A percentile compares a stretch with the other conserved stretches of the same genome.
Evolutionary conservation across 2,888 invertebrate species (phyloP).

Genomic region (Psococerastis gibbosa): DNA sequence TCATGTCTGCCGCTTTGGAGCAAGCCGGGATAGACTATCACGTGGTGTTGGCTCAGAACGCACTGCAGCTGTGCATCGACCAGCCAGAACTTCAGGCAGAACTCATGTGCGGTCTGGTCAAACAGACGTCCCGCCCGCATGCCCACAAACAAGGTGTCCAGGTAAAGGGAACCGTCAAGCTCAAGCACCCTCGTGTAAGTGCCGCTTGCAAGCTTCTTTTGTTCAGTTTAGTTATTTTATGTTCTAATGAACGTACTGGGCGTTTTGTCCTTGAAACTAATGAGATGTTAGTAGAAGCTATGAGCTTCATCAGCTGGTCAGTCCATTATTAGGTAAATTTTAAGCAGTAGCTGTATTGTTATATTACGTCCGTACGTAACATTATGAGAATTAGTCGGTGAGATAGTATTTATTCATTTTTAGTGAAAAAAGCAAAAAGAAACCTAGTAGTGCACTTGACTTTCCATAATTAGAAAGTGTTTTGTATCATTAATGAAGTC

Average conservation of each 20-base stretch:
- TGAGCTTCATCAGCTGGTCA: no score
- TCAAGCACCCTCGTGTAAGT: slow-evolving; percentile 29
- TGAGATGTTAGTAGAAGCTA: no score
- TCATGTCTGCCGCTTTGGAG: slow-evolving; percentile 90
- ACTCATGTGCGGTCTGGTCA: slow-evolving; percentile 75
- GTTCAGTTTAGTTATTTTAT: slow-evolving; percentile 24
- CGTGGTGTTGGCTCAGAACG: slow-evolving; percentile 91
- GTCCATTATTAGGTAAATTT: no score
- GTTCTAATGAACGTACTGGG: slow-evolving; percentile 19
- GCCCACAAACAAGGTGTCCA: slow-evolving; percentile 65
- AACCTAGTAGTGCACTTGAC: no score
- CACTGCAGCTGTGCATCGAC: slow-evolving; percentile 79
- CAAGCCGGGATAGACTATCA: slow-evolving; percentile 94
- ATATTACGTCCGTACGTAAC: no score
- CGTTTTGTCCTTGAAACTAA: no score
- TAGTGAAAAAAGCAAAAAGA: no score
- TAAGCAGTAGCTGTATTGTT: no score
- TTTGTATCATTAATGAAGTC: no score
- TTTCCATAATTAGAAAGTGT: no score
- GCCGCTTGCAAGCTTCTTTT: slow-evolving; percentile 19
- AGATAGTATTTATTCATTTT: no score
- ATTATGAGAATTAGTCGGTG: no score
- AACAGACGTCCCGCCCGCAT: slow-evolving; percentile 78
- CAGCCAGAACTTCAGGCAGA: slow-evolving; percentile 83
- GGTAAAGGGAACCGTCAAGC: slow-evolving; percentile 45